Percentiles rank a stretch among this genome's conserved stretches.
Conservation (phyloP, 2,888 invertebrate genomes). For the Acanthosoma haemorrhoidale region DNA sequence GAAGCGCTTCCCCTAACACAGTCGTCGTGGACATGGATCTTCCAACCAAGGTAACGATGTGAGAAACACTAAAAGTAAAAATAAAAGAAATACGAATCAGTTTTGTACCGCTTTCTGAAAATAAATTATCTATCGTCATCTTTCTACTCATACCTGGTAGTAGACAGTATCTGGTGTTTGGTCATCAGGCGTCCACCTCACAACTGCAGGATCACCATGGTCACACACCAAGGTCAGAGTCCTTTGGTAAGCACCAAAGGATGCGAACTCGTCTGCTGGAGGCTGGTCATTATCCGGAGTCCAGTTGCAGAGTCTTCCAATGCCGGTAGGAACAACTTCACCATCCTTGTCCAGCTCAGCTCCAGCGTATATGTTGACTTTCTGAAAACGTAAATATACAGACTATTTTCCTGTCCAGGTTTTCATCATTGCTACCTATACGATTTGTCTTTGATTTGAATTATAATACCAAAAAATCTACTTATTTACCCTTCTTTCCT, state of each 20-base stretch:
- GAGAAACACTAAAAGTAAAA: slow-evolving; percentile 70
- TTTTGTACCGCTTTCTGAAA: background rate
- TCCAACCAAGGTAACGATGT: slow-evolving; percentile 91
- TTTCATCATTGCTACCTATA: too few species aligned
- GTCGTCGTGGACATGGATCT: slow-evolving; percentile 81
- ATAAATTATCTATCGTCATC: background rate
- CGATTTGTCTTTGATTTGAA: too few species aligned
- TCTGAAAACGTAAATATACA: slow-evolving; percentile 53
- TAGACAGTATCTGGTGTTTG: slow-evolving; percentile 87
- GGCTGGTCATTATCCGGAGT: slow-evolving; percentile 67
- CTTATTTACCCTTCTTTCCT: slow-evolving; percentile 65
- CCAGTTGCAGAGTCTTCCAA: slow-evolving; percentile 85
- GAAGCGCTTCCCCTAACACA: slow-evolving; percentile 59
- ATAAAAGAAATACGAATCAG: background rate
- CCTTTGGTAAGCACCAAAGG: slow-evolving; percentile 86
- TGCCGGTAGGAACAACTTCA: slow-evolving; percentile 65
- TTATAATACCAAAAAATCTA: too few species aligned
- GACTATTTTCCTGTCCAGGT: too few species aligned
- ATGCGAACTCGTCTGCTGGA: slow-evolving; percentile 71
- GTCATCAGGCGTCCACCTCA: slow-evolving; percentile 80
- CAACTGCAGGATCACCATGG: slow-evolving; percentile 73
- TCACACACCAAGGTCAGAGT: slow-evolving; percentile 78
- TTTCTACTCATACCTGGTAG: slow-evolving; percentile 65
- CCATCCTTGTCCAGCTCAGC: slow-evolving; percentile 65
- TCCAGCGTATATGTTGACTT: slow-evolving; percentile 76